Conservation (phyloP, 2,888 invertebrate genomes). For the Lasioglossum malachurum region DNA sequence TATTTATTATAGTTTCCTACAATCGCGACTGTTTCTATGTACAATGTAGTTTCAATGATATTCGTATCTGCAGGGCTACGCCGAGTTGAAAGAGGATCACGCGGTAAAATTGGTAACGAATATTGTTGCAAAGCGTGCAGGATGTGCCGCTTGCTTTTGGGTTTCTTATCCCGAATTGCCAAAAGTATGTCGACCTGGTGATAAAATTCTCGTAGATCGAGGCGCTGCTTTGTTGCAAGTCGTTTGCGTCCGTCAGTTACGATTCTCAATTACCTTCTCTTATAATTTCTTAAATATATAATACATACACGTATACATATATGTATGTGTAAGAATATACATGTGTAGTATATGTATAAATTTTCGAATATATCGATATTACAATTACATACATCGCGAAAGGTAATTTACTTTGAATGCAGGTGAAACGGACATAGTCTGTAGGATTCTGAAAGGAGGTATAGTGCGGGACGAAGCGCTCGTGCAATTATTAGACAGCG, state of each 20-base stretch:
- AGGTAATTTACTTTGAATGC: background rate
- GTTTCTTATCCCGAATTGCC: conserved; percentile 68
- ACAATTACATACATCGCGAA: no score
- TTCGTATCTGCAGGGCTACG: conserved; percentile 58
- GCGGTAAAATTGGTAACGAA: conserved; percentile 63
- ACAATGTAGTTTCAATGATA: background rate
- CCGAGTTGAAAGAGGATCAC: conserved; percentile 60
- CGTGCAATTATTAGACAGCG: conserved; percentile 86
- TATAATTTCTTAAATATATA: background rate
- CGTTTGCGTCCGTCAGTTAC: conserved; percentile 60
- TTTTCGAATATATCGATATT: background rate
- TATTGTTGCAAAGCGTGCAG: conserved; percentile 58
- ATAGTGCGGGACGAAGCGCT: conserved; percentile 86
- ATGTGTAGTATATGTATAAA: no score
- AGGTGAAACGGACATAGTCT: conserved; percentile 84
- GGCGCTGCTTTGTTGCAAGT: conserved; percentile 66
- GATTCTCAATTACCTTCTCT: background rate
- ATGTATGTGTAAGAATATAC: no score
- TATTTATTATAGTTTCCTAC: background rate
- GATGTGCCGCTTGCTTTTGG: conserved; percentile 66
- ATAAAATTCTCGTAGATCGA: conserved; percentile 70
- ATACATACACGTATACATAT: no score
- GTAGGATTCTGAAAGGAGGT: conserved; percentile 86
- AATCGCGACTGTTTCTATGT: background rate
- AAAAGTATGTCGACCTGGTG: conserved; percentile 61